Evolutionary conservation across 2,113 vertebrate genomes (phyloP).

Genomic region (Aphyosemion australe): DNA sequence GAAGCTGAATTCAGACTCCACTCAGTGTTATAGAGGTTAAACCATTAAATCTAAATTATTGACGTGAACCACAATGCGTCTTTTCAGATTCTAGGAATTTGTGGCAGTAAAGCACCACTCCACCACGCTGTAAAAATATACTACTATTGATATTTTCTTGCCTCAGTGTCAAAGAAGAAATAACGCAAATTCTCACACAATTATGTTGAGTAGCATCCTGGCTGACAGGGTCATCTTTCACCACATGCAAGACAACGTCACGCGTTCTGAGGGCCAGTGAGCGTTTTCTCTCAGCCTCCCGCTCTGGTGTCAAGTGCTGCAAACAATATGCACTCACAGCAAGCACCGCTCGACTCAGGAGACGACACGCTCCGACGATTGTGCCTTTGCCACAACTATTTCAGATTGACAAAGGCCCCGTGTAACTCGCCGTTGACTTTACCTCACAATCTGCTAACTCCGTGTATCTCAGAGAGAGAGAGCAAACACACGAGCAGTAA

Average conservation of each 20-base stretch:
- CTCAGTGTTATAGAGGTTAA: conserved; percentile 35
- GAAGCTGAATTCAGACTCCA: conserved; percentile 41
- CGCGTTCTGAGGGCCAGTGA: conserved; percentile 60
- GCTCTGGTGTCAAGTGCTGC: conserved; percentile 74
- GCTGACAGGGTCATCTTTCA: conserved; percentile 42
- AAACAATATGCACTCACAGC: conserved; percentile 78
- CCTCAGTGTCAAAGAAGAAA: conserved; percentile 45
- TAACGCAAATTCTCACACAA: conserved; percentile 37
- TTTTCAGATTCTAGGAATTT: conserved; percentile 45
- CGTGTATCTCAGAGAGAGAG: conserved; percentile 38
- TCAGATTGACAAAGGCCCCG: conserved; percentile 68
- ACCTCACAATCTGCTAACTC: conserved; percentile 55
- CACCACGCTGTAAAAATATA: conserved; percentile 23
- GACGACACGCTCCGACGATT: conserved; percentile 60
- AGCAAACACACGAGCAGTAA: conserved; percentile 70
- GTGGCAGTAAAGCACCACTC: conserved; percentile 55
- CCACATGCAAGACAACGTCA: conserved; percentile 56
- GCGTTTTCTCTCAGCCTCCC: conserved; percentile 63
- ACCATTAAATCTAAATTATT: conserved; percentile 43
- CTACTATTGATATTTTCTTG: conserved; percentile 21
- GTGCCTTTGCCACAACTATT: conserved; percentile 64
- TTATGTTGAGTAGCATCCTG: conserved; percentile 55
- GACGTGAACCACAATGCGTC: conserved; percentile 28
- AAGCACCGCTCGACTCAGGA: conserved; percentile 69
- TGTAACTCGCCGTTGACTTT: conserved; percentile 57